Percentiles rank a stretch among this genome's conserved stretches.
phyloP scores from a whole-genome alignment of 2,113 vertebrate species.

The Chionis minor region DNA sequence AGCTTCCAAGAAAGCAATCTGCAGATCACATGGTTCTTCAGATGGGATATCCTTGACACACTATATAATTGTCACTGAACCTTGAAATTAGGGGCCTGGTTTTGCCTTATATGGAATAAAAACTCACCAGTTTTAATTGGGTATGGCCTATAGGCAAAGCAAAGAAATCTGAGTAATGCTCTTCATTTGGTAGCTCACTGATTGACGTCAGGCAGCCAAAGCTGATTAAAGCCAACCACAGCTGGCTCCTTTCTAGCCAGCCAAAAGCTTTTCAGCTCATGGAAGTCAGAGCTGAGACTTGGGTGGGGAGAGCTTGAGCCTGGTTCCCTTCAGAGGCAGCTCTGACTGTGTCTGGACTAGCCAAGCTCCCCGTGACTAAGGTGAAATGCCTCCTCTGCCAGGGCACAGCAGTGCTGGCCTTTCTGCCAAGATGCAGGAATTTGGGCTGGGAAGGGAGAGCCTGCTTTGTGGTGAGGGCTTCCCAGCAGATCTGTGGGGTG shows the following conservation, averaged over 20 bases:
- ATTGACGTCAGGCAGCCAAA: neutral
- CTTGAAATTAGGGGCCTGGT: neutral
- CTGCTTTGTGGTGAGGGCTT: neutral
- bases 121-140: neutral
- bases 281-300: neutral
- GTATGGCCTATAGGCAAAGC: conserved; percentile 25
- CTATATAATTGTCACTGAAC: conserved; percentile 47
- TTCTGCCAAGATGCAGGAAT: accelerated
- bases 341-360: neutral
- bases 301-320: neutral
- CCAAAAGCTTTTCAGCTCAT: neutral
- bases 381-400: accelerated
- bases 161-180: neutral
- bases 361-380: neutral
- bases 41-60: conserved; percentile 24
- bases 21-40: neutral
- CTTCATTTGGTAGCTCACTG: neutral
- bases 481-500: neutral
- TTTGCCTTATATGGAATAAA: conserved; percentile 40
- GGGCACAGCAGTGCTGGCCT: neutral
- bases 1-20: conserved; percentile 57
- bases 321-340: neutral
- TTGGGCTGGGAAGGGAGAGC: neutral
- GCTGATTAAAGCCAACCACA: neutral
- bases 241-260: neutral